Percentiles rank a stretch among this genome's conserved stretches.
Conservation (phyloP, 2,888 invertebrate species). For the Philonicus albiceps region DNA sequence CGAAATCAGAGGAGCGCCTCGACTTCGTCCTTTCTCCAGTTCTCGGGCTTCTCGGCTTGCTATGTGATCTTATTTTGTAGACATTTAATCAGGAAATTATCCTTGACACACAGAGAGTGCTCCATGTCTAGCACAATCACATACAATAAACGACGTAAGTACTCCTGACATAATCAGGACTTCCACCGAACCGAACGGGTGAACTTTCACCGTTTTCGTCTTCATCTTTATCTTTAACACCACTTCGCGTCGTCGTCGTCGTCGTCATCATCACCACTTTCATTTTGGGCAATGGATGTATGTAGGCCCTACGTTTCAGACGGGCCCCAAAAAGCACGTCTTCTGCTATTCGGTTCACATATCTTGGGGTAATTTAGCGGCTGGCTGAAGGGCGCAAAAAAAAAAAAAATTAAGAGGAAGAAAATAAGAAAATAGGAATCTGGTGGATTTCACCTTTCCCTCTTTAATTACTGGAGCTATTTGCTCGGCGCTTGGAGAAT, state of each 20-base stretch:
- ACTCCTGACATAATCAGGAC: slow-evolving; percentile 28
- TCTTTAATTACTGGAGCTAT: slow-evolving; percentile 23
- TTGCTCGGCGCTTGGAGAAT: background rate
- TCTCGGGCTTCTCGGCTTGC: background rate
- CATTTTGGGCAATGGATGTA: background rate
- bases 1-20: background rate
- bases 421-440: background rate
- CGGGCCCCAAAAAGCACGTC: background rate
- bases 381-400: background rate
- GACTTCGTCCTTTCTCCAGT: background rate
- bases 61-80: slow-evolving; percentile 29
- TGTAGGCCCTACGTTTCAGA: background rate
- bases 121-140: slow-evolving; percentile 27
- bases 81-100: slow-evolving; percentile 40
- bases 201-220: background rate
- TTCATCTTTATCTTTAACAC: background rate
- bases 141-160: slow-evolving; percentile 2
- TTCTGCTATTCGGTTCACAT: background rate
- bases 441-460: background rate
- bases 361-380: background rate
- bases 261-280: background rate
- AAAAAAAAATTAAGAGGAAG: too few relatives aligned
- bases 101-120: slow-evolving; percentile 23
- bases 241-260: background rate
- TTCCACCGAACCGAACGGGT: background rate